phyloP scores from a whole-genome alignment of 2,888 invertebrate species.

The Matsumyia berberina region DNA sequence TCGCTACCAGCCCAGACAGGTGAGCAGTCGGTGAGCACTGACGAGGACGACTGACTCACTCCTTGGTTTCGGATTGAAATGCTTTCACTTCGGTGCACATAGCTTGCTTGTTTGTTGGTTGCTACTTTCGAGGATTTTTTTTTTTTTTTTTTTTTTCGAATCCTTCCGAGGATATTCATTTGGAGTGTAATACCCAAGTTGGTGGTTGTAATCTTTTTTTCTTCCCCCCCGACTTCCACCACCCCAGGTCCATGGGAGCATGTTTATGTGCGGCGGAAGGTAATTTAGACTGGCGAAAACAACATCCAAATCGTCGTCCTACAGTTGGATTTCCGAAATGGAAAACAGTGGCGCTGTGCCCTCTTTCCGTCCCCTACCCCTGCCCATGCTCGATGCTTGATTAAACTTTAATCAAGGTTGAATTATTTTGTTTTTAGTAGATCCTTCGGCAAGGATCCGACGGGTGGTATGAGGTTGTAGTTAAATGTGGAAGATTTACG shows the following conservation, averaged over 20 bases:
- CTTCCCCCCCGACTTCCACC: neutral
- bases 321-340: slow-evolving; percentile 33
- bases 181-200: slow-evolving; percentile 69
- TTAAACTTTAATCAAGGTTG: slow-evolving; percentile 67
- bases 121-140: too few relatives aligned
- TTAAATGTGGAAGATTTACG: slow-evolving; percentile 67
- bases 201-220: slow-evolving; percentile 62
- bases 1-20: slow-evolving; percentile 12
- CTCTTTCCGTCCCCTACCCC: neutral
- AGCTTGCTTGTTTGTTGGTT: slow-evolving; percentile 54
- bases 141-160: slow-evolving; percentile 23
- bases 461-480: neutral
- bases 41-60: neutral
- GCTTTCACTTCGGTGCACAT: slow-evolving; percentile 62
- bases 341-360: too few relatives aligned
- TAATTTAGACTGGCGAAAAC: slow-evolving; percentile 51
- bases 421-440: slow-evolving; percentile 66
- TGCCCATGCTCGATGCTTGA: slow-evolving; percentile 28
- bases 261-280: slow-evolving; percentile 69
- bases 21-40: slow-evolving; percentile 9
- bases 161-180: slow-evolving; percentile 54
- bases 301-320: slow-evolving; percentile 13
- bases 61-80: slow-evolving; percentile 61
- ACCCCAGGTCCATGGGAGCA: slow-evolving; percentile 25
- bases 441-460: neutral